Evolutionary conservation across 2,113 vertebrate genomes (phyloP).

Genomic region (Fulica atra): DNA sequence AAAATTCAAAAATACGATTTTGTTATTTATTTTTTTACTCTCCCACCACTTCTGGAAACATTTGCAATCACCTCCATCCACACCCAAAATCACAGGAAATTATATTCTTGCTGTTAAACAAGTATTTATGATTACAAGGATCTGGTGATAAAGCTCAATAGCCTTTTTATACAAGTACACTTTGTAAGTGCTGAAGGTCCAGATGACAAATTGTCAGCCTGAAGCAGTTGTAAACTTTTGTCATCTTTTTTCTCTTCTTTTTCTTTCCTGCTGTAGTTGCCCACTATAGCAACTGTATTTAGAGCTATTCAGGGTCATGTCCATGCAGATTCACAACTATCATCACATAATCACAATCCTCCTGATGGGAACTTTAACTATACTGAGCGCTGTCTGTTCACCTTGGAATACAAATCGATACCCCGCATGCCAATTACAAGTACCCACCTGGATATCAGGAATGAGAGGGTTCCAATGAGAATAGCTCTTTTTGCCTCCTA

Average conservation of each 20-base stretch:
- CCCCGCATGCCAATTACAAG: background rate
- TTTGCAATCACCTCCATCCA: background rate
- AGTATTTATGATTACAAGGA: background rate
- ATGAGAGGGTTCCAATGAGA: background rate
- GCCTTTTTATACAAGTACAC: background rate
- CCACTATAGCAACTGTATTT: background rate
- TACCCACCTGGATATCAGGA: background rate
- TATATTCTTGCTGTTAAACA: background rate
- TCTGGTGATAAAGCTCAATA: background rate
- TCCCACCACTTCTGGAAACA: background rate
- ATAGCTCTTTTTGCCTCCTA: background rate
- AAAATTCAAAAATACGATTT: background rate
- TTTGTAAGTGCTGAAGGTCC: background rate
- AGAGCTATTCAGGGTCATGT: background rate
- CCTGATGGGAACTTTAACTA: conserved; percentile 23
- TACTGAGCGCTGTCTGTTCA: background rate
- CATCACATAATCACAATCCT: conserved; percentile 28
- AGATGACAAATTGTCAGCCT: background rate
- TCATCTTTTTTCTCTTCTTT: background rate
- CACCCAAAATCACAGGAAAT: background rate
- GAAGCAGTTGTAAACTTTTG: background rate
- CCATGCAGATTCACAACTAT: background rate
- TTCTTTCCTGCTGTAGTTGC: background rate
- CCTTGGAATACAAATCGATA: conserved; percentile 33
- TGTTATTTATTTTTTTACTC: background rate